Conservation (phyloP, 2,113 vertebrate genomes). For the Erpornis zantholeuca region DNA sequence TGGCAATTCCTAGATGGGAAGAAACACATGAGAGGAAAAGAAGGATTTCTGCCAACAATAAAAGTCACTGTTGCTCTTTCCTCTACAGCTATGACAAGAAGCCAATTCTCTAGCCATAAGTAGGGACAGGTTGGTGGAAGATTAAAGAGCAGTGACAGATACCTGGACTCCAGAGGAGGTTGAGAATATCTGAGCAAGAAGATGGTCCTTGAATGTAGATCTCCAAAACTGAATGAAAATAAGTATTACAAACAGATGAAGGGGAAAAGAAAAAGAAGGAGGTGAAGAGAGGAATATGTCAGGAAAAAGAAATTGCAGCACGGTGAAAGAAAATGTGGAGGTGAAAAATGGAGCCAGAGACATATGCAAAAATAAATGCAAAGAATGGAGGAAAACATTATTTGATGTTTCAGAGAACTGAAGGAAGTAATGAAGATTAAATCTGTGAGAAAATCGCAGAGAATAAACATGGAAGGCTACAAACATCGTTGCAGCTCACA, state of each 20-base stretch:
- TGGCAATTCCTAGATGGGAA: background rate
- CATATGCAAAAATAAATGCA: background rate
- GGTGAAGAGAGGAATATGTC: background rate
- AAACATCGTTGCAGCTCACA: background rate
- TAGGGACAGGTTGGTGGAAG: background rate
- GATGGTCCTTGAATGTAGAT: background rate
- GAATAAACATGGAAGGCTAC: background rate
- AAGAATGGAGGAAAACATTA: background rate
- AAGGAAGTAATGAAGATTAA: background rate
- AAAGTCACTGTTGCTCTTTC: background rate
- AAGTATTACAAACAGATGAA: background rate
- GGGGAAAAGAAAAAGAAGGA: accelerated
- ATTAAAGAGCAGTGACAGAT: background rate
- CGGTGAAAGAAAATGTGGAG: background rate
- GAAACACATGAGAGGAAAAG: background rate
- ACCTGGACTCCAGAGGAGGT: background rate
- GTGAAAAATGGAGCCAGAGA: background rate
- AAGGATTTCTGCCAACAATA: background rate
- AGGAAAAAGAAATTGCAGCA: background rate
- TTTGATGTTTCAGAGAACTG: background rate
- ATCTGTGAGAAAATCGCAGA: background rate
- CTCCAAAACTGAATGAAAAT: background rate
- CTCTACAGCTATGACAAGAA: background rate
- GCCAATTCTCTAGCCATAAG: background rate
- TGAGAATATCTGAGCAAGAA: background rate